Conservation (phyloP, 2,888 invertebrate genomes). For the Dryomyza anilis region DNA sequence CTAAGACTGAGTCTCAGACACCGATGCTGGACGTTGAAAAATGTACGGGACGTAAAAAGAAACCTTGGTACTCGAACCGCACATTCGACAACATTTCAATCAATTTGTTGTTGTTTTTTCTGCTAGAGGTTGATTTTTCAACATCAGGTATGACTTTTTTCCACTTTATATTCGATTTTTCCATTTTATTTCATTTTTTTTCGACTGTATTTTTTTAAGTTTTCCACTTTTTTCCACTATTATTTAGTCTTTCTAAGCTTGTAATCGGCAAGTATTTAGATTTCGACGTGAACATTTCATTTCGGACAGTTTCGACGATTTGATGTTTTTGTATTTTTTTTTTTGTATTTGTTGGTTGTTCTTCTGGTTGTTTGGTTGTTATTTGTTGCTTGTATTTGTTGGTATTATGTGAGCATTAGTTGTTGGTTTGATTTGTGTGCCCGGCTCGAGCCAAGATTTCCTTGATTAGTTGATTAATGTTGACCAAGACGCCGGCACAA, state of each 20-base stretch:
- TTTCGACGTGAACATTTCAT: slow-evolving; percentile 23
- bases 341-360: background rate
- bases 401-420: slow-evolving; percentile 17
- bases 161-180: background rate
- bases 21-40: too few species aligned
- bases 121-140: too few species aligned
- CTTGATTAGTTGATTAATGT: slow-evolving; percentile 27
- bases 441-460: background rate
- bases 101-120: slow-evolving; percentile 10
- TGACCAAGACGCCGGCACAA: slow-evolving; percentile 15
- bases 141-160: too few species aligned
- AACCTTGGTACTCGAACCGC: too few species aligned
- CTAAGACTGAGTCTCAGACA: too few species aligned
- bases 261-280: slow-evolving; percentile 18
- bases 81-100: slow-evolving; percentile 21
- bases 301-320: slow-evolving; percentile 3
- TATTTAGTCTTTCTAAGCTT: background rate
- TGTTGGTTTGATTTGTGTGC: slow-evolving; percentile 1
- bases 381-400: slow-evolving; percentile 16
- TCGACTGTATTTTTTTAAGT: too few species aligned
- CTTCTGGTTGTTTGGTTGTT: slow-evolving; percentile 1
- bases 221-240: too few species aligned
- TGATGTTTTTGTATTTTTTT: background rate
- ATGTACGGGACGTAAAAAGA: too few species aligned
- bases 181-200: too few species aligned